These are phyloP conservation scores for Ariopsis seemanni DNA, from an alignment of 2,113 vertebrate species.

Conservation along the genomic window DNA sequence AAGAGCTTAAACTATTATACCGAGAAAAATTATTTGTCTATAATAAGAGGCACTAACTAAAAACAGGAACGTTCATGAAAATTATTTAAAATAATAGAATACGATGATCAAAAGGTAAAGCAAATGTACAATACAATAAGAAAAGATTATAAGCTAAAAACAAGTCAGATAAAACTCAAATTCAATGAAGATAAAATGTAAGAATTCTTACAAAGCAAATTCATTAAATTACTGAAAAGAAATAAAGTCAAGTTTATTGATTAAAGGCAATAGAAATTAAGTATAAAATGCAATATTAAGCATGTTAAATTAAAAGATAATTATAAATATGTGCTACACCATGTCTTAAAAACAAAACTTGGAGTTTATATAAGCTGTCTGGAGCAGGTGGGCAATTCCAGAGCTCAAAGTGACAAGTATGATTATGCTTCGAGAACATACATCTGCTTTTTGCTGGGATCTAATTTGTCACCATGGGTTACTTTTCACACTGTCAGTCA, in stretches of 20 bases:
- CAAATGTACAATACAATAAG: neutral
- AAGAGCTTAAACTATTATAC: neutral
- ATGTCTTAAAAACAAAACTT: neutral
- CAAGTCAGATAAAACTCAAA: neutral
- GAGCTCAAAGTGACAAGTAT: conserved; percentile 16
- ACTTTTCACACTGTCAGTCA: conserved; percentile 41
- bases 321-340: too few relatives aligned
- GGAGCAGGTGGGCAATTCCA: neutral
- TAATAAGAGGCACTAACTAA: neutral
- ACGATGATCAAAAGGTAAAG: neutral
- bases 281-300: neutral
- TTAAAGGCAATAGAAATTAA: neutral
- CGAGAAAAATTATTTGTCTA: too few relatives aligned
- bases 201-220: neutral
- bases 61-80: neutral
- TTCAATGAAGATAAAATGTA: neutral
- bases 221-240: neutral
- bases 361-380: neutral
- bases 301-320: neutral
- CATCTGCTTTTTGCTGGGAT: neutral
- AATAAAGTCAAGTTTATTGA: neutral
- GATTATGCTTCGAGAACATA: conserved; percentile 25
- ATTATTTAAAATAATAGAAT: neutral
- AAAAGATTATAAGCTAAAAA: neutral
- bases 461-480: conserved; percentile 36